A percentile compares a stretch with the other conserved stretches of the same genome.
phyloP scores from a whole-genome alignment of 2,113 vertebrate genomes.

The Albula goreensis region DNA sequence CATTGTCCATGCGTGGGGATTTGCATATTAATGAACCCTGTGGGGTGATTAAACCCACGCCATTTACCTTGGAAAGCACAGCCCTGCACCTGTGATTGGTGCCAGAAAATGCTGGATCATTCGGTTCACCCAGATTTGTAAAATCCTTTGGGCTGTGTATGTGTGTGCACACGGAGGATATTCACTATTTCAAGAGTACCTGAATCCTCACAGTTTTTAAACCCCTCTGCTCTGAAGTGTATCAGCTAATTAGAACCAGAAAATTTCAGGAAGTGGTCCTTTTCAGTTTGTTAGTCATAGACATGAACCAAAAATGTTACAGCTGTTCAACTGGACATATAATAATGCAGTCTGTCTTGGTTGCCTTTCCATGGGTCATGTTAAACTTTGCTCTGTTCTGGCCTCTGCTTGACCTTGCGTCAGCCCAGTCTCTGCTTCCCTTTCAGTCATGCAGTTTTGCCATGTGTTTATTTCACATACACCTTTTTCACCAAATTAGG shows the following conservation, averaged over 20 bases:
- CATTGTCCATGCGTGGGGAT: background rate
- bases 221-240: background rate
- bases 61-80: background rate
- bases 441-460: background rate
- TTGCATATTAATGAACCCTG: conserved; percentile 1
- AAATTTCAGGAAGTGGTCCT: too few relatives aligned
- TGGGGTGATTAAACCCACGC: background rate
- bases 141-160: background rate
- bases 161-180: background rate
- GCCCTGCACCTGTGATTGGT: background rate
- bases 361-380: background rate
- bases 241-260: too few relatives aligned
- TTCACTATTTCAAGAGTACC: background rate
- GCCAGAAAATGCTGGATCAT: background rate
- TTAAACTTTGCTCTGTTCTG: background rate
- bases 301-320: too few relatives aligned
- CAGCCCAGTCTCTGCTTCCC: too few relatives aligned
- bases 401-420: background rate
- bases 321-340: background rate
- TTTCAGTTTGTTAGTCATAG: too few relatives aligned
- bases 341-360: background rate
- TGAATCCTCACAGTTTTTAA: background rate
- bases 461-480: background rate
- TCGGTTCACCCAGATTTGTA: background rate
- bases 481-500: background rate